These are phyloP conservation scores for Helicoverpa assulta DNA, from an alignment of 2,888 invertebrate species.

Conservation along the genomic window DNA sequence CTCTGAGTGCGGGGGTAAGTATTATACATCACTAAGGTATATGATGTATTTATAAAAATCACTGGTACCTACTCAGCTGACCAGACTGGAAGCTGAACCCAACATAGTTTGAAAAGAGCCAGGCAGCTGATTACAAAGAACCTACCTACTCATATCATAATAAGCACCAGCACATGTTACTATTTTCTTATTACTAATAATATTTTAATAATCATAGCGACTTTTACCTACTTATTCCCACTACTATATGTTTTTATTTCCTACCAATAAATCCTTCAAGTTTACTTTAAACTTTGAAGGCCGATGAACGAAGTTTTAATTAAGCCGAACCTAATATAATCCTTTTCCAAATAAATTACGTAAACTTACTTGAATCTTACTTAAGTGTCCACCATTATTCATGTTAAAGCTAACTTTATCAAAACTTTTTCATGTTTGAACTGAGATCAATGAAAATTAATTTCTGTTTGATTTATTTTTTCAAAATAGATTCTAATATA, in stretches of 20 bases:
- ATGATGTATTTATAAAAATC: no score
- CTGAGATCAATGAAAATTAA: background rate
- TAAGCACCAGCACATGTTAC: no score
- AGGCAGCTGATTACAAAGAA: no score
- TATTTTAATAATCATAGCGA: no score
- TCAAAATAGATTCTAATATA: background rate
- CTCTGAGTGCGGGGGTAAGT: no score
- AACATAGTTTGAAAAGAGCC: no score
- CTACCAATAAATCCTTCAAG: background rate
- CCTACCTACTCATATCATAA: no score
- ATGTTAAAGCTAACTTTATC: conserved; percentile 9
- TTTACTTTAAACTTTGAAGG: background rate
- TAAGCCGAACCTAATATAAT: conserved; percentile 16
- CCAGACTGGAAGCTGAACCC: no score
- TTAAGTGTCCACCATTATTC: conserved; percentile 11
- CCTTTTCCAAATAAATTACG: conserved; percentile 19
- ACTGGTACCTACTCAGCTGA: no score
- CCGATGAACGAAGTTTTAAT: conserved; percentile 3
- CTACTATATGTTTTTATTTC: background rate
- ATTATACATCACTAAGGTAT: no score
- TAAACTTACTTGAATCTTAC: conserved; percentile 9
- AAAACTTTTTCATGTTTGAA: conserved; percentile 1
- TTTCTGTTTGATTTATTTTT: background rate
- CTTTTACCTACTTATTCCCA: no score
- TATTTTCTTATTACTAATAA: no score